Conservation (phyloP, 2,888 invertebrate genomes). For the Drosophila prolongata region DNA sequence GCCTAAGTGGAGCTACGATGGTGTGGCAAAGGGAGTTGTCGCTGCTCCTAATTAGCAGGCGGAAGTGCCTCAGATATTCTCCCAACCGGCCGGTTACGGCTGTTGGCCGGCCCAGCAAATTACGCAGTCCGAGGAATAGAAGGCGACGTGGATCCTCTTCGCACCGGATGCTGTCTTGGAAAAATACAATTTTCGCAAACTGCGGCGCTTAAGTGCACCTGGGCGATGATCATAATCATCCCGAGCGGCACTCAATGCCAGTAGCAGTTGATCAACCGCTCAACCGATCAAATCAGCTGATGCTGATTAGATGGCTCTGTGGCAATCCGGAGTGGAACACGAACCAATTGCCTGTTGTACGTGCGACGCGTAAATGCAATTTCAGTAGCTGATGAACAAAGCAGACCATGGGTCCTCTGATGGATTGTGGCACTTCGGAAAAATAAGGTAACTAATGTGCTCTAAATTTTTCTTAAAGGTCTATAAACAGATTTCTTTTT, state of each 20-base stretch:
- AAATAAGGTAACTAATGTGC: background rate
- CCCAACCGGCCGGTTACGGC: conserved; percentile 45
- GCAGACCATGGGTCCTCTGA: conserved; percentile 45
- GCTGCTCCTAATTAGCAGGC: conserved; percentile 62
- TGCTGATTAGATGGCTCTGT: conserved; percentile 52
- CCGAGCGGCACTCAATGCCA: conserved; percentile 51
- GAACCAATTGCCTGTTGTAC: conserved; percentile 83
- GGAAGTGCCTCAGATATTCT: conserved; percentile 51
- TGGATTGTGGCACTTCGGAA: conserved; percentile 41
- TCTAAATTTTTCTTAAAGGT: too few relatives aligned
- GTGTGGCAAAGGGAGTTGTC: conserved; percentile 19
- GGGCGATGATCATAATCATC: conserved; percentile 57
- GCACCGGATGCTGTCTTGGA: conserved; percentile 65
- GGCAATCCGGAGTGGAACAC: conserved; percentile 52
- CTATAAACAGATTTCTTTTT: too few relatives aligned
- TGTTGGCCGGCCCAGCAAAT: conserved; percentile 62
- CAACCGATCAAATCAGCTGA: conserved; percentile 40
- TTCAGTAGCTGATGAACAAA: conserved; percentile 73
- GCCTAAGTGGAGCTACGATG: background rate
- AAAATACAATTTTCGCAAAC: conserved; percentile 51
- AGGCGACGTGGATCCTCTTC: conserved; percentile 4
- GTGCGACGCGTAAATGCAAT: conserved; percentile 83
- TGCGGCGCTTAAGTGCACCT: conserved; percentile 62
- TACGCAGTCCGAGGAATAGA: conserved; percentile 24
- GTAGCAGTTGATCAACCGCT: conserved; percentile 54